Evolutionary conservation across 35 echinoderm and acorn worm genomes (phyloP), one percentile per base, ranked within the genome.

Genomic region (Heliocidaris tuberculata): DNA sequence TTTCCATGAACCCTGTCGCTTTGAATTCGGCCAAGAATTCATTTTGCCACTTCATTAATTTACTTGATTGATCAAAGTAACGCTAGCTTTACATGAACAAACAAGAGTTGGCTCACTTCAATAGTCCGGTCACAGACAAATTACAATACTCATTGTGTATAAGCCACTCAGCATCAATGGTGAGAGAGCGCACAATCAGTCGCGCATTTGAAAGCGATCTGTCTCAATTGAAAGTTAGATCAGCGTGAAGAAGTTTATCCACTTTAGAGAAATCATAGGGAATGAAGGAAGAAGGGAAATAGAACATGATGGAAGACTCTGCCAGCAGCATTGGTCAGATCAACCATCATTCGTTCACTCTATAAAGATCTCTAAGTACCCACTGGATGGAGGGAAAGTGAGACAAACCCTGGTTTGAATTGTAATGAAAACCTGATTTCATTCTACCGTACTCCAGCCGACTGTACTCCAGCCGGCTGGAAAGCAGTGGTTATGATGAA

Each of bases 101-200:
- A 89, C 47, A 89, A 24, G 47, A 42, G 29, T 9, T 89, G 12
- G 12, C 31, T 19, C 17, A 32, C 15, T 27, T 89, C 47, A 17
- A 27, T 32, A 89, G 87, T 89, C 87, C 2, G 19, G 87, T 89
- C 87, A 89, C 87, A 89, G 87, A 89, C 87, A 48, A 31, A 89
- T 89, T 89, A 89, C 87, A 89, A 89, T 89, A 89, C 87, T 89
- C 87, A 89, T 89, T 89, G 87, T 89, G 19, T 32, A 47, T 32
- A 15, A 32, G 24, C 47, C 87, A 32, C 47, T 48, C 47, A 47
- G 87, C 47, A 48, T 89, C 47, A 48, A 78, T 78, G 65, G 65
- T n/a, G 87, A 19, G 19, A 89, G 47, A 48, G 47, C 10, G 87
- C 31, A 15, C 47, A 47, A 89, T 89, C 87, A 89, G 87, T 15